Conservation (phyloP, 1,140 invertebrate genomes). For the Heliconius congener region DNA sequence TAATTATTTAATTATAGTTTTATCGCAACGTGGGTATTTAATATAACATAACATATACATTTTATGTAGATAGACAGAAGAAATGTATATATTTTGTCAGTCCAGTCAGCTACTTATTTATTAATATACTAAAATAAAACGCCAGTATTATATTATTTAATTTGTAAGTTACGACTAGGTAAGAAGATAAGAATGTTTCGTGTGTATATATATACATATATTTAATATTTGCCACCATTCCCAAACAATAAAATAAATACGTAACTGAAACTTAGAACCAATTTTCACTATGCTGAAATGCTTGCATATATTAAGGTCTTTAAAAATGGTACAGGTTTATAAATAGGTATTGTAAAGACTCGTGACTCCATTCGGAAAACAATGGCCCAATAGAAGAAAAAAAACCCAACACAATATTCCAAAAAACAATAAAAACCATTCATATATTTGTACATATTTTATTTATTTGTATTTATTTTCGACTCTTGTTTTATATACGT, state of each 20-base stretch:
- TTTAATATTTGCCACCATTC: neutral
- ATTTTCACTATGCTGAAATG: neutral
- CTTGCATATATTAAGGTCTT: neutral
- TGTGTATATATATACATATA: neutral
- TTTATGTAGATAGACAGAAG: too few species aligned
- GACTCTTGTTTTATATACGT: too few species aligned
- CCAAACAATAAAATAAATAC: neutral
- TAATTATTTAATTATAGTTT: too few species aligned
- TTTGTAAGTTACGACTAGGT: too few species aligned
- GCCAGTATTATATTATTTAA: too few species aligned
- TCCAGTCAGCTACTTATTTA: too few species aligned
- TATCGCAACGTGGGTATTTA: too few species aligned
- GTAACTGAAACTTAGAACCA: neutral
- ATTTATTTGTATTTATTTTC: neutral
- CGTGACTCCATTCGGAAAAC: slow-evolving; percentile 5
- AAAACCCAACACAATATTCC: neutral
- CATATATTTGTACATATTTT: neutral
- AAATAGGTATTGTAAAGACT: neutral
- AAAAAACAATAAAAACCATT: neutral
- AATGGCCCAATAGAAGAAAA: neutral
- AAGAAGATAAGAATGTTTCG: too few species aligned
- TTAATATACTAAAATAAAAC: too few species aligned
- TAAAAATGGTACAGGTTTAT: neutral
- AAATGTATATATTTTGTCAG: too few species aligned
- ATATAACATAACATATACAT: too few species aligned